phyloP scores from a whole-genome alignment of 2,888 invertebrate species.

The Aphidoletes aphidimyza region DNA sequence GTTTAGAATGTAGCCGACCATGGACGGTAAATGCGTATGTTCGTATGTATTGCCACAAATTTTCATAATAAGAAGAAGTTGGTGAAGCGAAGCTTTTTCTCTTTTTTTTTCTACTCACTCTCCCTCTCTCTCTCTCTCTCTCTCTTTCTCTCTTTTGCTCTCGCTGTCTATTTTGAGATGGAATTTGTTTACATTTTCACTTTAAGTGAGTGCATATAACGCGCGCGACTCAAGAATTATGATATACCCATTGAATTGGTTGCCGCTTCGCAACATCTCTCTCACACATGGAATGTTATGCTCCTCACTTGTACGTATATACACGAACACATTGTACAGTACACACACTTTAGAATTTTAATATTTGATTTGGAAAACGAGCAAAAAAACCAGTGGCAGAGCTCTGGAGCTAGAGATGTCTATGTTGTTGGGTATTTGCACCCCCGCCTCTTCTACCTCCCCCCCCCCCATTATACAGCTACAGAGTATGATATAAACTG shows the following conservation, averaged over 20 bases:
- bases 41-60: too few relatives aligned
- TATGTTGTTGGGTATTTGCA: background rate
- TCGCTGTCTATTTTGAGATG: too few relatives aligned
- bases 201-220: background rate
- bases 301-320: background rate
- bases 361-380: slow-evolving; percentile 11
- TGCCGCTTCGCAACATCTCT: background rate
- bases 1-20: background rate
- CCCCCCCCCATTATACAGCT: too few relatives aligned
- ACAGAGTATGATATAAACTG: too few relatives aligned
- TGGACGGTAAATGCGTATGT: background rate
- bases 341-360: slow-evolving; percentile 24
- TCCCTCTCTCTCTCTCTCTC: too few relatives aligned
- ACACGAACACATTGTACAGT: too few relatives aligned
- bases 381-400: background rate
- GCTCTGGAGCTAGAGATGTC: background rate
- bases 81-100: too few relatives aligned
- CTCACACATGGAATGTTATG: background rate
- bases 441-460: too few relatives aligned
- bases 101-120: too few relatives aligned
- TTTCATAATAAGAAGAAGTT: too few relatives aligned
- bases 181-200: slow-evolving; percentile 10
- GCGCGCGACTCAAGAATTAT: background rate
- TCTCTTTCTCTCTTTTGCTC: too few relatives aligned
- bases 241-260: background rate